Evolutionary conservation across 2,113 vertebrate species (phyloP).

Genomic region (Crocuta crocuta): DNA sequence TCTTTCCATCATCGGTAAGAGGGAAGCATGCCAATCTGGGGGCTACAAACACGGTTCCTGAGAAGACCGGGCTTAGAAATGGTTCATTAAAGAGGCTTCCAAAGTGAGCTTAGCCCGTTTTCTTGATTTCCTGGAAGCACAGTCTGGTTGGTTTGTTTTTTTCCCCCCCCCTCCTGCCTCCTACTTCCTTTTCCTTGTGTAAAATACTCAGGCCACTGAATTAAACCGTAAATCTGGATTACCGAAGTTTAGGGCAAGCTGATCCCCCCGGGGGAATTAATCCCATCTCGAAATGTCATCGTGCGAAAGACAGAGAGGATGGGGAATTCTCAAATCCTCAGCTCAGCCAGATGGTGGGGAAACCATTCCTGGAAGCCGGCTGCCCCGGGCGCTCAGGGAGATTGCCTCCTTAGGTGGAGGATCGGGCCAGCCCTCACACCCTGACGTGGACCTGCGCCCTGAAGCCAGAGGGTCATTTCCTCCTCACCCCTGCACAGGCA

Average conservation of each 20-base stretch:
- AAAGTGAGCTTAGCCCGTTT: neutral
- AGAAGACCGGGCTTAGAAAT: neutral
- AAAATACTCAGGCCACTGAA: neutral
- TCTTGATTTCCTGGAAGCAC: neutral
- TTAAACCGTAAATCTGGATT: conserved; percentile 75
- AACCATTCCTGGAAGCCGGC: neutral
- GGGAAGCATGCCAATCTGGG: rapidly evolving
- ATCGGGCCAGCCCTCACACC: rapidly evolving
- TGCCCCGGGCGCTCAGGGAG: neutral
- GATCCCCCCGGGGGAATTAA: conserved; percentile 52
- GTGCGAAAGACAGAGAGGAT: neutral
- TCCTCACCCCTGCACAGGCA: rapidly evolving
- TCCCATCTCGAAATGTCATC: neutral
- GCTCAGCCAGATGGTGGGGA: neutral
- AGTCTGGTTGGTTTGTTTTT: neutral
- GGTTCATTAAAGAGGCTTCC: neutral
- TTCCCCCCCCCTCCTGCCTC: neutral
- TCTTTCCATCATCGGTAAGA: neutral
- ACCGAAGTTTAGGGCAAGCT: conserved; percentile 53
- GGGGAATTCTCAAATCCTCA: neutral
- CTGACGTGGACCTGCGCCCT: rapidly evolving
- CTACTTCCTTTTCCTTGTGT: neutral
- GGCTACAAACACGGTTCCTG: neutral
- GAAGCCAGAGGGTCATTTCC: neutral
- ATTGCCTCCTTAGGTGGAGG: neutral